A percentile compares a stretch with the other conserved stretches of the same genome.
phyloP scores from a whole-genome alignment of 1,140 invertebrate genomes.

The Drosophila nebulosa region DNA sequence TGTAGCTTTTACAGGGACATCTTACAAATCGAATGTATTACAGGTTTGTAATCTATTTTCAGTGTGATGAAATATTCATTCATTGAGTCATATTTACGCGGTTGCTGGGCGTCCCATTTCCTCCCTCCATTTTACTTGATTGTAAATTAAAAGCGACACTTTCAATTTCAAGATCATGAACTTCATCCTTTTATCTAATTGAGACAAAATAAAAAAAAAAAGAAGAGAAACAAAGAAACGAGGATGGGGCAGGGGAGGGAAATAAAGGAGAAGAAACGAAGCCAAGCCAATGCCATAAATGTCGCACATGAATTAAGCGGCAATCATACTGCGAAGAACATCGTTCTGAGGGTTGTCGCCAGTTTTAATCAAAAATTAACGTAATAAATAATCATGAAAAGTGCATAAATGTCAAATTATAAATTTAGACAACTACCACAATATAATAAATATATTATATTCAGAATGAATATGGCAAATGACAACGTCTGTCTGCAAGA shows the following conservation, averaged over 20 bases:
- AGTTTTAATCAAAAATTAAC: conserved; percentile 64
- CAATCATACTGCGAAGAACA: not conserved
- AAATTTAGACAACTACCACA: conserved; percentile 38
- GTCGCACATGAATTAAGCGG: conserved; percentile 42
- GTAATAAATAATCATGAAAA: conserved; percentile 68
- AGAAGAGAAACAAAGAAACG: not conserved
- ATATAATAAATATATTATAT: not conserved
- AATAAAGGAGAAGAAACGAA: not conserved
- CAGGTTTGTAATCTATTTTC: no score
- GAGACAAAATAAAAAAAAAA: not conserved
- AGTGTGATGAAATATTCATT: not conserved
- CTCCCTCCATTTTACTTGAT: not conserved
- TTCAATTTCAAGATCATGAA: conserved; percentile 28
- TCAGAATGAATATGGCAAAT: not conserved
- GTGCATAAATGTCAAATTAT: conserved; percentile 68
- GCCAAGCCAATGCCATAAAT: conserved; percentile 11
- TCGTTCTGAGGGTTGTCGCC: conserved; percentile 4
- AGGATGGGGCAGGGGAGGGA: no score
- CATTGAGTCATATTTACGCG: not conserved
- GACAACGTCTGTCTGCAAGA: not conserved
- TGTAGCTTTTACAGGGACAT: no score
- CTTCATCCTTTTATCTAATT: conserved; percentile 17
- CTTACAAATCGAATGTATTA: no score
- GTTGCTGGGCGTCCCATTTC: not conserved
- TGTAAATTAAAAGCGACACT: conserved; percentile 4